These are phyloP conservation scores for Leptopilina syphax DNA, from an alignment of 2,888 invertebrate genomes.

Conservation along the genomic window DNA sequence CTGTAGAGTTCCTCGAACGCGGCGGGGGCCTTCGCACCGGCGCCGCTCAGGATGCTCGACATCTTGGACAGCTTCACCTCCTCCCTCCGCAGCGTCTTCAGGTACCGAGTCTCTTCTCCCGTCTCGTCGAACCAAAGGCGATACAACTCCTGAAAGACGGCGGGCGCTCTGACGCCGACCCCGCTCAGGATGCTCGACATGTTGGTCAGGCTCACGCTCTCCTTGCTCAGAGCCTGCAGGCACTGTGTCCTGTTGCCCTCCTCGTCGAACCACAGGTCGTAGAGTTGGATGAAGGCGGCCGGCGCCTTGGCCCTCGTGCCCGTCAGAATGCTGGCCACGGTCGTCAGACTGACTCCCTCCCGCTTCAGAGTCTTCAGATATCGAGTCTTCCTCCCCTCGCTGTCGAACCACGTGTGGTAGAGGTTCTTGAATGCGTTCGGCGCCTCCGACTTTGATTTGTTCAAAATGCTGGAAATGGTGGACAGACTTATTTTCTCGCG, in stretches of 20 bases:
- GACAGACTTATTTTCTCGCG: slow-evolving; percentile 59
- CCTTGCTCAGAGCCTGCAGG: background rate
- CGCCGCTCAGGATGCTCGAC: slow-evolving; percentile 59
- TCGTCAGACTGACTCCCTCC: background rate
- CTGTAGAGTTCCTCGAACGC: slow-evolving; percentile 63
- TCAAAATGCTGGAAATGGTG: slow-evolving; percentile 32
- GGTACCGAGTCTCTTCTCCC: slow-evolving; percentile 44
- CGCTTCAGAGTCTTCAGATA: background rate
- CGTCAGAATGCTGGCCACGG: background rate
- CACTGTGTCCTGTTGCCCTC: background rate
- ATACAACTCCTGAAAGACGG: slow-evolving; percentile 64
- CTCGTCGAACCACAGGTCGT: background rate
- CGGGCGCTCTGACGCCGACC: slow-evolving; percentile 53
- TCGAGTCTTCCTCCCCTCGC: background rate
- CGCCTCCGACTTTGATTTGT: background rate
- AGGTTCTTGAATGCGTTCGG: background rate
- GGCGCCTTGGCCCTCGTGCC: background rate
- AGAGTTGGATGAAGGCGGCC: background rate
- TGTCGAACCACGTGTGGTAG: background rate
- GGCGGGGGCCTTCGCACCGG: slow-evolving; percentile 57
- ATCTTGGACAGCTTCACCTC: slow-evolving; percentile 57
- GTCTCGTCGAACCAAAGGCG: slow-evolving; percentile 60
- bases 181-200: background rate
- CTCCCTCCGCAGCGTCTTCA: slow-evolving; percentile 49
- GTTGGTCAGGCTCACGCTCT: background rate